Conservation (phyloP, 2,113 vertebrate species). For the Perca flavescens region DNA sequence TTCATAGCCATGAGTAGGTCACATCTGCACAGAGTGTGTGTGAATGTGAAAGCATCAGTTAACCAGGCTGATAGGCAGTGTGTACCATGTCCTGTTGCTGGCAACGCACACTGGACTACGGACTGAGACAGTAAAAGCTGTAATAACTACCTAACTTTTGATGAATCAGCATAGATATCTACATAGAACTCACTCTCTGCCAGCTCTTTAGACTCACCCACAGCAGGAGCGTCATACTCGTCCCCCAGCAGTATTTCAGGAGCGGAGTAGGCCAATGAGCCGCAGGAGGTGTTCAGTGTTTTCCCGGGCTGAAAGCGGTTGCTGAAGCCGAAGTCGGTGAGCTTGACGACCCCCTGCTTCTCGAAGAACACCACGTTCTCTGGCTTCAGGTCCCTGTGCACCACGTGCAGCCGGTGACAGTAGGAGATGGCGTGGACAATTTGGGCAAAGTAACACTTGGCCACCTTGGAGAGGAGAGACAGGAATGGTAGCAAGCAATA, state of each 20-base stretch:
- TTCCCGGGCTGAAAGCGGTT: constrained; percentile 97
- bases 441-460: constrained; percentile 98
- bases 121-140: constrained; percentile 19
- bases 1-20: constrained; percentile 23
- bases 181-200: background rate
- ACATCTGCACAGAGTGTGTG: background rate
- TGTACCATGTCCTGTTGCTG: constrained; percentile 4
- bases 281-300: constrained; percentile 96
- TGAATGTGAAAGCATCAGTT: constrained; percentile 24
- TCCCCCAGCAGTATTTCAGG: constrained; percentile 98
- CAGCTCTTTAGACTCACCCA: constrained; percentile 78
- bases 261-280: constrained; percentile 97
- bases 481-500: background rate
- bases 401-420: constrained; percentile 97
- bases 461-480: constrained; percentile 81
- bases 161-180: background rate
- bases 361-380: constrained; percentile 99
- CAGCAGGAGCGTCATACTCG: constrained; percentile 97
- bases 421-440: constrained; percentile 99
- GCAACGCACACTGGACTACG: constrained; percentile 30
- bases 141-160: background rate
- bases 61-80: background rate
- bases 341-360: constrained; percentile 97
- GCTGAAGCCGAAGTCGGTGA: constrained; percentile 99
- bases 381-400: constrained; percentile 97